Conservation (phyloP, 2,113 vertebrate genomes). For the Jaculus jaculus region DNA sequence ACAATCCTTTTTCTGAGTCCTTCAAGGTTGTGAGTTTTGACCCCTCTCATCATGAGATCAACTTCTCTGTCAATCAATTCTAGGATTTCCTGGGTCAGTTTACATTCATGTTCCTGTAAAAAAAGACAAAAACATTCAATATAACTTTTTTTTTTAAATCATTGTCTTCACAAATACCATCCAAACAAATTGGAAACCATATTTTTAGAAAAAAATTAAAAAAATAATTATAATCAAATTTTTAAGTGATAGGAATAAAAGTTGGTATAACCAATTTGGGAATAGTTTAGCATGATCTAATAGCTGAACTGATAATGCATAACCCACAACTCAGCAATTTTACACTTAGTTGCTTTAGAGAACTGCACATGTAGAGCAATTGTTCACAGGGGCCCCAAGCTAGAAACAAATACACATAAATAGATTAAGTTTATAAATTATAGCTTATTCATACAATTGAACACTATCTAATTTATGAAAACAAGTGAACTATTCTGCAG, state of each 20-base stretch:
- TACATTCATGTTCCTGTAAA: constrained; percentile 91
- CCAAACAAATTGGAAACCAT: neutral
- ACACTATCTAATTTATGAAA: neutral
- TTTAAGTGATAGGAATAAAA: neutral
- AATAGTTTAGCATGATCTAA: neutral
- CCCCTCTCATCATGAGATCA: constrained; percentile 89
- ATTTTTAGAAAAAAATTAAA: neutral
- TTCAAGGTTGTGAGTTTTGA: constrained; percentile 89
- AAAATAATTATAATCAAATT: neutral
- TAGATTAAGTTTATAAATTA: neutral
- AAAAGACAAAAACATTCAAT: constrained; percentile 45
- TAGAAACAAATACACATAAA: constrained; percentile 28
- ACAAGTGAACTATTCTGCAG: neutral
- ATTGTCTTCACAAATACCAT: neutral
- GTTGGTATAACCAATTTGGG: neutral
- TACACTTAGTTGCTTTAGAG: neutral
- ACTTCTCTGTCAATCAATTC: constrained; percentile 93
- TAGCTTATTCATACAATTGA: neutral
- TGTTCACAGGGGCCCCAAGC: neutral
- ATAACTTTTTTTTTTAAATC: neutral
- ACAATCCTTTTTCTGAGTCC: constrained; percentile 94
- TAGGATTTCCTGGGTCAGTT: constrained; percentile 90
- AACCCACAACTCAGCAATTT: neutral
- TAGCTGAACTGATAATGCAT: neutral
- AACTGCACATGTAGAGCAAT: neutral